Evolutionary conservation across 92 coral and sea anemone species (phyloP).

Genomic region (Phymanthus crucifer): DNA sequence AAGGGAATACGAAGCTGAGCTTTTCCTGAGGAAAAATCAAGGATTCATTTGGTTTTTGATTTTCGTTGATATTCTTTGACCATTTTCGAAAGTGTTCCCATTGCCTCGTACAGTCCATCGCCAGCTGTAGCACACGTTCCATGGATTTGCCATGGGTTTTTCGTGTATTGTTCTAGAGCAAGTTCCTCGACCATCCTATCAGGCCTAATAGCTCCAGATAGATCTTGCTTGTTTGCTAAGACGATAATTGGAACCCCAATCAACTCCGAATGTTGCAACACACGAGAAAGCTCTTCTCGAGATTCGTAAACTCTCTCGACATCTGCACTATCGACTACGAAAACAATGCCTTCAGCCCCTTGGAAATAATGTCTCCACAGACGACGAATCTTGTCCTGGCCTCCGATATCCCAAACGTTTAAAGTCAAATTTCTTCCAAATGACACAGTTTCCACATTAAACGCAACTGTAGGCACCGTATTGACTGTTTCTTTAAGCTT

Average conservation of each 20-base stretch:
- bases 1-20: no score
- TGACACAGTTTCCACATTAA: conserved; percentile 81
- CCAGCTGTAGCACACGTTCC: conserved; percentile 80
- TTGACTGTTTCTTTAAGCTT: conserved; percentile 78
- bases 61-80: conserved; percentile 70
- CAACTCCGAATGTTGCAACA: conserved; percentile 61
- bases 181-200: conserved; percentile 57
- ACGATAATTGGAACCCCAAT: conserved; percentile 74
- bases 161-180: conserved; percentile 23
- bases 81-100: conserved; percentile 76
- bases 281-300: conserved; percentile 51
- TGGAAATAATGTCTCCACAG: conserved; percentile 80
- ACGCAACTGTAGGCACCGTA: conserved; percentile 74
- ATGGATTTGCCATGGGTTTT: conserved; percentile 76
- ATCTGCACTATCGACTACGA: conserved; percentile 80
- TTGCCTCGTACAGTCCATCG: conserved; percentile 75
- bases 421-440: conserved; percentile 66
- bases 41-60: conserved; percentile 3
- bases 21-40: no score
- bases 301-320: conserved; percentile 62
- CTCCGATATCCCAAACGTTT: conserved; percentile 88
- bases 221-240: conserved; percentile 78
- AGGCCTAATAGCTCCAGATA: conserved; percentile 60
- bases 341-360: conserved; percentile 72
- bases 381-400: conserved; percentile 81